Base-by-base conservation (phyloP, 2,797 vertebrate species). In the Florisuga fusca region DNA sequence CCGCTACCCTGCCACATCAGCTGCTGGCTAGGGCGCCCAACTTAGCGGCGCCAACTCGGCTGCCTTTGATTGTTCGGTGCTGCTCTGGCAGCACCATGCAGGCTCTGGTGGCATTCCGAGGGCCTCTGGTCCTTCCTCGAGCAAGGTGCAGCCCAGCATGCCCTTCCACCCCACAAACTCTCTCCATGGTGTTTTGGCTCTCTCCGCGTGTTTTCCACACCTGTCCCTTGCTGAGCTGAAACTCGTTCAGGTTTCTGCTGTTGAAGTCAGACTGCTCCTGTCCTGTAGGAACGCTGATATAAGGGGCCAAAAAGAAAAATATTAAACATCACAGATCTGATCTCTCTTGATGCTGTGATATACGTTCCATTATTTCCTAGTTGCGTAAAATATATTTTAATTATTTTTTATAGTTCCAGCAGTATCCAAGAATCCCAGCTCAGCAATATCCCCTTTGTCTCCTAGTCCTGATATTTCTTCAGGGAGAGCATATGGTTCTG, bases 391-490 rank as follows among this genome's bases (percentile, higher is more conserved):
- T 51, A 8, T 4, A 5, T 20, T 38, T 58, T 2, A 36, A 8
- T 26, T 61, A 61, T 63, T 27, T 53, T 3, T 50, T n/a, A 45
- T 29, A 19, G 14, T 59, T 77, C 14, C 7, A 7, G 13, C 48
- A 20, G 13, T n/a, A 19, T 22, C 17, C 7, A 31, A 62, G 84
- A 19, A 7, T 84, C 78, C 61, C 53, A 71, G 59, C 55, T 77
- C 48, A 31, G 80, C 77, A 63, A 12, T 59, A 73, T 66, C 77
- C 63, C 48, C 80, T 93, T 94, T 94, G 96, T 95, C 59, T 94
- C 31, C 18, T 62, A 66, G 71, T 84, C 76, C 63, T 33, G 48
- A 41, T 94, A 26, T 87, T 64, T 54, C 50, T 34, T 38, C 12
- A 61, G 41, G 62, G 54, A 80, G 62, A 82, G 69, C 91, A 67